A percentile compares a stretch with the other conserved stretches of the same genome.
phyloP scores from a whole-genome alignment of 1,140 invertebrate species.

The Zophobas atratus region DNA sequence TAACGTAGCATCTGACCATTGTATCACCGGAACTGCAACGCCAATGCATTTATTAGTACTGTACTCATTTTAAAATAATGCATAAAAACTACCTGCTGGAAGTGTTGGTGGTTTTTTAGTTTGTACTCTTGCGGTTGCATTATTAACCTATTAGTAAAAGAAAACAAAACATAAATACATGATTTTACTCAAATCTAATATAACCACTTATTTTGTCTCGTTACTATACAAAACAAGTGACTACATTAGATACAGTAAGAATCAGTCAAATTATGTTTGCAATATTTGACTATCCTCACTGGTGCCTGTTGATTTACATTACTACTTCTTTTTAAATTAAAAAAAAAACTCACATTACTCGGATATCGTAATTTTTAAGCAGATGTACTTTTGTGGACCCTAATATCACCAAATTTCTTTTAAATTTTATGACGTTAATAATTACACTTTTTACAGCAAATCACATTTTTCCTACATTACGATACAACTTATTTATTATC shows the following conservation, averaged over 20 bases:
- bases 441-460: too few relatives aligned
- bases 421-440: too few relatives aligned
- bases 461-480: too few relatives aligned
- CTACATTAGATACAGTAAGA: conserved; percentile 55
- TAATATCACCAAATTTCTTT: too few relatives aligned
- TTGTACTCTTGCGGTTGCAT: conserved; percentile 97
- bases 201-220: conserved; percentile 54
- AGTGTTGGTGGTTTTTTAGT: conserved; percentile 96
- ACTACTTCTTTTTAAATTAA: background rate
- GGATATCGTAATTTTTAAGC: too few relatives aligned
- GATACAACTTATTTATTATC: too few relatives aligned
- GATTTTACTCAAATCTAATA: conserved; percentile 52
- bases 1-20: conserved; percentile 83
- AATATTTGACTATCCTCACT: conserved; percentile 20
- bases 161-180: conserved; percentile 46
- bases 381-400: background rate
- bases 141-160: conserved; percentile 87
- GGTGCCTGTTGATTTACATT: conserved; percentile 7
- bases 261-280: conserved; percentile 1
- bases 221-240: conserved; percentile 53
- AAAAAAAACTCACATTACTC: conserved; percentile 11
- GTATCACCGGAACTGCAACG: conserved; percentile 82
- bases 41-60: background rate
- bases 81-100: conserved; percentile 82
- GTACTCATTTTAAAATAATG: background rate